Evolutionary conservation across 2,888 invertebrate species (phyloP), one percentile per base, ranked within the genome.

Genomic region (Byasa hedistus): DNA sequence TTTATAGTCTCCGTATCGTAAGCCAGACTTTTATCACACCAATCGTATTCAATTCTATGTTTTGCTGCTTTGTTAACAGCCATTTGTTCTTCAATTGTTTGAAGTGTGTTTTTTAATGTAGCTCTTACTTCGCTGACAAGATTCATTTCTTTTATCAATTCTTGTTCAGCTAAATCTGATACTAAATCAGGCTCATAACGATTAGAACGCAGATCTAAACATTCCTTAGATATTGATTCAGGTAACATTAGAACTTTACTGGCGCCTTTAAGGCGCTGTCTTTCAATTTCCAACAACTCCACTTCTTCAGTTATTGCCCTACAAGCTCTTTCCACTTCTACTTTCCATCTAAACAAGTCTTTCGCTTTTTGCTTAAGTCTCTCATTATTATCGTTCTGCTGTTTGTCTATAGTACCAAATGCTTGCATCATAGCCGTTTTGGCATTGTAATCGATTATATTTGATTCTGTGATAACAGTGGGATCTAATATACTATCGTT

Each of bases 1-100:
- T 95, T 96, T 0, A 86, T 85, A 0, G 95, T 85, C 75, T 98
- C 98, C 4, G 96, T 94, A 72, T 95, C 94, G 76, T 96, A 95
- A 0, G 97, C 94, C 79, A 96, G 94, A 67, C 93, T 93, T 87
- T 98, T 98, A 79, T 98, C 97, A 76, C 97, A 97, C 97, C 97
- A 98, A 81, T 98, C 98, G 77, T 94, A 95, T 86, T 98, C 98
- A 68, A 98, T 91, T 56, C 95, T 93, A 72, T 95, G 94, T 80
- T 98, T 97, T 0, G 96, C 95, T 21, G 96, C 94, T 77, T 96
- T 95, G 77, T 97, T 95, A 73, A 96, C 94, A 36, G 93, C 79
- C 78, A 96, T 88, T 83, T 96, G 96, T 51, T 92, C 90, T 71
- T 96, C 94, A 36, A 96, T 94, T 76, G 94, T 93, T 51, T 93